These are phyloP conservation scores for Agrenia bidenticulata DNA, from an alignment of 2,888 invertebrate genomes.

Conservation along the genomic window DNA sequence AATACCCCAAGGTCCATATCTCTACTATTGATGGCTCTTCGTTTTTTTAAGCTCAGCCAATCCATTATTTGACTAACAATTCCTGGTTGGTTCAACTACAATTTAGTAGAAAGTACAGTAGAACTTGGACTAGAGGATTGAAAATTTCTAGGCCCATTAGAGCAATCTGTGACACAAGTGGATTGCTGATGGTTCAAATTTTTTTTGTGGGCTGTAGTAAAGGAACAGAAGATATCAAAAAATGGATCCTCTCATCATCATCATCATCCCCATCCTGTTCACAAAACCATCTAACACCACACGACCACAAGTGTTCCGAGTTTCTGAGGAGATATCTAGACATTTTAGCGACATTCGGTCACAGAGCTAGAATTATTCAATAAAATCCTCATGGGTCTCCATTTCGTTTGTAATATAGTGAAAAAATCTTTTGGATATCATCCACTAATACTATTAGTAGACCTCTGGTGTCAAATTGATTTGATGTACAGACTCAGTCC, in stretches of 20 bases:
- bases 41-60: too few relatives aligned
- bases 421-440: too few relatives aligned
- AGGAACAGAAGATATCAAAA: neutral
- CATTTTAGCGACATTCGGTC: too few relatives aligned
- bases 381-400: neutral
- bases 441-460: too few relatives aligned
- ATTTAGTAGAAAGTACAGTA: too few relatives aligned
- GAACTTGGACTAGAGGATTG: too few relatives aligned
- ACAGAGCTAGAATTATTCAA: neutral
- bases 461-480: too few relatives aligned
- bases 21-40: too few relatives aligned
- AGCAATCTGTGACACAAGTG: neutral
- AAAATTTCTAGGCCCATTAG: neutral
- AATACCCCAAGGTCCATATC: too few relatives aligned
- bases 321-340: too few relatives aligned
- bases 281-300: neutral
- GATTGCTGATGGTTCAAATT: constrained; percentile 6
- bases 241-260: neutral
- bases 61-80: neutral
- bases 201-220: neutral
- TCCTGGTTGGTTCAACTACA: neutral
- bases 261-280: constrained; percentile 4
- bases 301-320: neutral
- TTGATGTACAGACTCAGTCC: too few relatives aligned
- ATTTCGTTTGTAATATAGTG: too few relatives aligned